Evolutionary conservation across 2,797 vertebrate genomes (phyloP), one percentile per base, ranked within the genome.

Genomic region (Gymnothorax javanicus): DNA sequence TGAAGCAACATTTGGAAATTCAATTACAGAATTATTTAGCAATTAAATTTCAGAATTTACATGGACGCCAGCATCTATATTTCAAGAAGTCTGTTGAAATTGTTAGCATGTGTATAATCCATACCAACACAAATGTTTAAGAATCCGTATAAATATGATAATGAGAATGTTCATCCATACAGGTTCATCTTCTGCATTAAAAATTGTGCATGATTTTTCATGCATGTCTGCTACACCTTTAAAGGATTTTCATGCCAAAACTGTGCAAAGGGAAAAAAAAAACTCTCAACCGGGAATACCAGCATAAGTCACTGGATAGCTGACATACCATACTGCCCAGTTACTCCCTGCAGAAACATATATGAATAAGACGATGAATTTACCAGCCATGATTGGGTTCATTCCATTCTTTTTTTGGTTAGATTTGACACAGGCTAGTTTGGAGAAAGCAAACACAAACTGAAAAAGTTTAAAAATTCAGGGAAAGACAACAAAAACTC

Each of bases 381-480:
- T n/a, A 77, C 52, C 11, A 6, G 20, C 7, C 54, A 54, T 56
- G 2, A 23, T 20, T 43, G n/a, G 85, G 85, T 54, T 7, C 86
- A 85, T 86, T 3, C 86, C 83, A 56, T 87, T 83, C 17, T 87
- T 90, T 87, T 88, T 75, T 64, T 91, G 89, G 87, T 88, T 89
- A 90, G 85, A 90, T 90, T 86, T 88, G 75, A 86, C 89, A 84
- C 90, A 89, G 90, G 88, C 91, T 92, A 90, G 83, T 86, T 88
- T 59, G 89, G 89, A 87, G 88, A 84, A 91, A 91, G 90, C 90
- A 2, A 5, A 43, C 84, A 85, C 89, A 88, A 85, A 90, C 33
- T 43, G 33, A 43, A 92, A 91, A 90, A 90, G 87, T 91, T 95
- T 94, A 95, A 89, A 92, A 94, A 94, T 93, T 25, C 50, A n/a